Evolutionary conservation across 1,140 invertebrate species (phyloP).

Genomic region (Drosophila burlai): DNA sequence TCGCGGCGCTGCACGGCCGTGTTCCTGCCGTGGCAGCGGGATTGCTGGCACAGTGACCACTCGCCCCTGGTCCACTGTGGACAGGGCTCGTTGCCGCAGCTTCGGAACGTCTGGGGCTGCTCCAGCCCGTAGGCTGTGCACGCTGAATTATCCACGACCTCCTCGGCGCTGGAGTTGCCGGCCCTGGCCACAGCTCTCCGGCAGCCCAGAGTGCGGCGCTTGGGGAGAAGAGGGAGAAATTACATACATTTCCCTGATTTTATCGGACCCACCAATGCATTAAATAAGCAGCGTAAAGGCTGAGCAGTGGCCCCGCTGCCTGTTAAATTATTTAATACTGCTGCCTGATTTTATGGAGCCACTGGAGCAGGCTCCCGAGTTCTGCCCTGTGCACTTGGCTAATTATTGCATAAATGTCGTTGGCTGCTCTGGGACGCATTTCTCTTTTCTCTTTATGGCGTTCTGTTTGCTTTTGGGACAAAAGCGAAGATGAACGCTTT

Average conservation of each 20-base stretch:
- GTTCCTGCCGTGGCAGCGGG: slow-evolving; percentile 91
- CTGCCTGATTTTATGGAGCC: slow-evolving; percentile 53
- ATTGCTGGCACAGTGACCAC: slow-evolving; percentile 90
- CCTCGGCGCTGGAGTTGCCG: slow-evolving; percentile 60
- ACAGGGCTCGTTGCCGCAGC: slow-evolving; percentile 90
- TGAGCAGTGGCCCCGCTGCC: slow-evolving; percentile 13
- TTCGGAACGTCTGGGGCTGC: slow-evolving; percentile 88
- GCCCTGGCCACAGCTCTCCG: slow-evolving; percentile 48
- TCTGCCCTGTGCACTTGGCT: slow-evolving; percentile 51
- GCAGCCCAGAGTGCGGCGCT: slow-evolving; percentile 72
- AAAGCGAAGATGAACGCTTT: neutral
- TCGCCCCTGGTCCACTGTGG: slow-evolving; percentile 90
- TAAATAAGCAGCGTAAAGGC: slow-evolving; percentile 43
- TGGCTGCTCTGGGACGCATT: slow-evolving; percentile 17
- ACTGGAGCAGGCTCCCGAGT: slow-evolving; percentile 4
- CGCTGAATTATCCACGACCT: slow-evolving; percentile 87
- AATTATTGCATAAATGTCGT: slow-evolving; percentile 62
- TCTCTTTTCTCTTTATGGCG: slow-evolving; percentile 9
- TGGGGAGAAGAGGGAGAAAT: slow-evolving; percentile 26
- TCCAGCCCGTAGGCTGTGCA: slow-evolving; percentile 90
- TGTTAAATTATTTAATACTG: slow-evolving; percentile 67
- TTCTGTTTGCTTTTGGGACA: slow-evolving; percentile 13
- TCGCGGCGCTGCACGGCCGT: slow-evolving; percentile 92
- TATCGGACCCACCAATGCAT: slow-evolving; percentile 20
- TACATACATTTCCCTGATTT: slow-evolving; percentile 21